Percentiles rank a stretch among this genome's conserved stretches.
Evolutionary conservation across 1,140 invertebrate species (phyloP).

Genomic region (Alviniconcha marisindica): DNA sequence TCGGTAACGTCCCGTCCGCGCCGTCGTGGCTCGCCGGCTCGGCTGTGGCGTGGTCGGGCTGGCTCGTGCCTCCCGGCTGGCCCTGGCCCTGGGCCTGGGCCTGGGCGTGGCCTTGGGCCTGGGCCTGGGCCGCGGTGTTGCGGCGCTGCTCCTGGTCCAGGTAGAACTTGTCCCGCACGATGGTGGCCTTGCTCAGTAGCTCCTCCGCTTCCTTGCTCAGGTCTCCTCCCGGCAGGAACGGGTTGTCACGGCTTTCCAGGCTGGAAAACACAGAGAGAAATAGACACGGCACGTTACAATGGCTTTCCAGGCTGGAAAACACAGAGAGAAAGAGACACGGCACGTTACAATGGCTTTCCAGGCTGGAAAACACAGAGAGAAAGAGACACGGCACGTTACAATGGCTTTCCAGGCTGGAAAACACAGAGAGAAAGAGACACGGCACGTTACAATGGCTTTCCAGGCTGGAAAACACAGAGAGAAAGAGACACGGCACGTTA

Average conservation of each 20-base stretch:
- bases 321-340: conserved; percentile 56
- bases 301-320: conserved; percentile 91
- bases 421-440: conserved; percentile 64
- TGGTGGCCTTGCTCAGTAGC: conserved; percentile 86
- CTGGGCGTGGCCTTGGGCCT: conserved; percentile 30
- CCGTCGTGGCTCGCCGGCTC: not conserved
- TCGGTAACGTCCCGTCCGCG: not conserved
- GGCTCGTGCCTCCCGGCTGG: not conserved
- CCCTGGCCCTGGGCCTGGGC: not conserved
- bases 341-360: conserved; percentile 97
- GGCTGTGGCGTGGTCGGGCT: conserved; percentile 17
- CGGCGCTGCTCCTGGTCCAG: conserved; percentile 53
- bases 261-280: conserved; percentile 80
- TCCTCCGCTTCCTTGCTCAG: conserved; percentile 95
- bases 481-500: too few relatives aligned
- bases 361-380: conserved; percentile 82
- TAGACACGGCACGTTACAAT: conserved; percentile 92
- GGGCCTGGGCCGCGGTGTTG: not conserved
- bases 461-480: not conserved
- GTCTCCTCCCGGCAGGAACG: conserved; percentile 96
- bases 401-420: conserved; percentile 93
- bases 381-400: conserved; percentile 88
- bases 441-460: too few relatives aligned
- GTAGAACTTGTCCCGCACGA: conserved; percentile 70
- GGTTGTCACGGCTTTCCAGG: conserved; percentile 97